Evolutionary conservation across 2,113 vertebrate genomes (phyloP), one percentile per base, ranked within the genome.

Genomic region (Lichenostomus cassidix): DNA sequence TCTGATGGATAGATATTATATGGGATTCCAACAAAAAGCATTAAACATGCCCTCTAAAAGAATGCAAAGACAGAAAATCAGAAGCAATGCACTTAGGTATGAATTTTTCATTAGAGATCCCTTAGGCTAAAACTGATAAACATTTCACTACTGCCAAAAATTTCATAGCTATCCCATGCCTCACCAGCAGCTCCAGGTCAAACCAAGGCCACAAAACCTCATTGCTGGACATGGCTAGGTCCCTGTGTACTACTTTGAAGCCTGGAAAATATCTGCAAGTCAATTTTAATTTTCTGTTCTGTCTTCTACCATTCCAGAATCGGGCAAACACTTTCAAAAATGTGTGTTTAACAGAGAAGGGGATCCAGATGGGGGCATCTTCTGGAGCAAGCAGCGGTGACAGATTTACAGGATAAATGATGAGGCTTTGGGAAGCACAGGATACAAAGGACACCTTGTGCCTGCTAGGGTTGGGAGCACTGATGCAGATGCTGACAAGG

Each of bases 391-490:
- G 44, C 23, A 68, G 14, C 3, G 3, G 21, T 83, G 85, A 81
- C 87, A 88, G 63, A 67, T 90, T 90, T 94, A 49, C 29, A 41
- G 67, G 71, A 83, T 88, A 93, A 93, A 71, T 59, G 28, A 83
- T 90, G 83, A 81, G 52, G 15, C 56, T 94, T 92, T 90, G 71
- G 63, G 64, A 94, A 83, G 70, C 74, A 69, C 3, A 22, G 49
- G 47, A 33, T 81, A 52, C n/a, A 78, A 83, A 86, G 85, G 63
- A 93, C 84, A 94, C 68, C 92, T 80, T 91, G 68, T 92, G 79
- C 67, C 78, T 90, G 56, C 49, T 85, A 90, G 70, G 39, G 67
- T 4, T 94, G 70, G 70, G 79, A 81, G 59, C 44, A 49, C 27
- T 63, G 82, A 71, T 44, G 92, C 25, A 13, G 74, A 17, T 18